Base-by-base conservation (phyloP, 2,113 vertebrate species). In the Fregata magnificens region DNA sequence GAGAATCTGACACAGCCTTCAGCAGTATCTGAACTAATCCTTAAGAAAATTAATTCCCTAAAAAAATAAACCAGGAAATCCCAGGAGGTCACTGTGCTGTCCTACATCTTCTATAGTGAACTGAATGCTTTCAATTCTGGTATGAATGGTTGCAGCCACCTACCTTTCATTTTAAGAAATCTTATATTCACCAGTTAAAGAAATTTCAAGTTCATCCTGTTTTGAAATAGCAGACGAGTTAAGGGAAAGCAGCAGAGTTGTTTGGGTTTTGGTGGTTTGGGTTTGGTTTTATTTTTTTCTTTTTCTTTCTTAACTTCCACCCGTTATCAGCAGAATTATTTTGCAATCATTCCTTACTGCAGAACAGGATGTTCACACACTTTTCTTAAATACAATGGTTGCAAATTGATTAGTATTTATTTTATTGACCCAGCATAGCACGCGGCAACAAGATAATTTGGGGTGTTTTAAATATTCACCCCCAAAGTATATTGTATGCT, bases 11-110 rank as follows among this genome's bases (percentile, higher is more conserved):
- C 45, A 44, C 26, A 83, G 79, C 73, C 85, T 76, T 80, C n/a
- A 83, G 88, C 76, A 72, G 22, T 17, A 85, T 84, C 38, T 59
- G 24, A 92, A 81, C 47, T 93, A 96, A 94, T 77, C 47, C 82
- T 95, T 49, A 50, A 81, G 76, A 91, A 91, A 73, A 87, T 91
- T 79, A 97, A 86, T 66, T 85, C 65, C 47, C 58, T 90, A 88
- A 61, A 83, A 69, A 80, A 85, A 81, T n/a, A 86, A 84, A 67
- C 5, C 15, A 88, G 58, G 52, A 92, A 55, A 47, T 62, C 76
- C 82, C 71, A 66, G 85, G 45, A 94, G 18, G 49, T 88, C 63
- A 88, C 20, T 79, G 44, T 49, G 45, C 25, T 10, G 3, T 83
- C 62, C 74, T 88, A 38, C 17, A 80, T 63, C 24, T 42, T 70